Evolutionary conservation across 2,888 invertebrate genomes (phyloP).

Genomic region (Polymixis lichenea): DNA sequence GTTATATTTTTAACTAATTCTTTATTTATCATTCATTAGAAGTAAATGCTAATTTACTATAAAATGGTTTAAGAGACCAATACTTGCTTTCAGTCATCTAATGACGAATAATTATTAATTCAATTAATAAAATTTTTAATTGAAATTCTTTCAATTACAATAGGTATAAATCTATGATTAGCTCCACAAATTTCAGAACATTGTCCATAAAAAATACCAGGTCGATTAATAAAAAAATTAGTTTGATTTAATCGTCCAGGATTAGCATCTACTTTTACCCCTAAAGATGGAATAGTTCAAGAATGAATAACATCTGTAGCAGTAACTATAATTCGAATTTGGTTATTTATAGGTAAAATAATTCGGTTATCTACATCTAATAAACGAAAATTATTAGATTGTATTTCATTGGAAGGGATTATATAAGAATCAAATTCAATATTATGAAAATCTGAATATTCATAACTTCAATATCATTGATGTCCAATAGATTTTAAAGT

Average conservation of each 20-base stretch:
- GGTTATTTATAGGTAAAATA: constrained; percentile 90
- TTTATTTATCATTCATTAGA: constrained; percentile 90
- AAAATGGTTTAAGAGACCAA: constrained; percentile 93
- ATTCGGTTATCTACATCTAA: constrained; percentile 92
- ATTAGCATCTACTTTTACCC: constrained; percentile 85
- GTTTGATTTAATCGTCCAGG: constrained; percentile 92
- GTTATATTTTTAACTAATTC: constrained; percentile 90
- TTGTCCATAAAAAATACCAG: constrained; percentile 93
- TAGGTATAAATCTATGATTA: constrained; percentile 95
- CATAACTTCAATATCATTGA: constrained; percentile 93
- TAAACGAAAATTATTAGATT: constrained; percentile 87
- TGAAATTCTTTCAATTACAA: constrained; percentile 91
- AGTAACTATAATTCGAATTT: constrained; percentile 92
- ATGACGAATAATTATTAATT: constrained; percentile 89
- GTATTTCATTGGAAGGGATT: constrained; percentile 83
- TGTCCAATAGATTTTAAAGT: constrained; percentile 92
- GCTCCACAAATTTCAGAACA: constrained; percentile 96
- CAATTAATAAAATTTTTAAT: constrained; percentile 90
- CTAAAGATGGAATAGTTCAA: constrained; percentile 90
- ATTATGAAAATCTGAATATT: constrained; percentile 91
- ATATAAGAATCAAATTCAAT: constrained; percentile 92
- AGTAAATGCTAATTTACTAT: constrained; percentile 92
- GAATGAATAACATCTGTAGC: constrained; percentile 92
- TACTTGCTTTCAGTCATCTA: constrained; percentile 93
- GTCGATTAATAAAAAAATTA: constrained; percentile 91